Evolutionary conservation across 2,888 invertebrate species (phyloP), one percentile per base, ranked within the genome.

Genomic region (Dilophus febrilis): DNA sequence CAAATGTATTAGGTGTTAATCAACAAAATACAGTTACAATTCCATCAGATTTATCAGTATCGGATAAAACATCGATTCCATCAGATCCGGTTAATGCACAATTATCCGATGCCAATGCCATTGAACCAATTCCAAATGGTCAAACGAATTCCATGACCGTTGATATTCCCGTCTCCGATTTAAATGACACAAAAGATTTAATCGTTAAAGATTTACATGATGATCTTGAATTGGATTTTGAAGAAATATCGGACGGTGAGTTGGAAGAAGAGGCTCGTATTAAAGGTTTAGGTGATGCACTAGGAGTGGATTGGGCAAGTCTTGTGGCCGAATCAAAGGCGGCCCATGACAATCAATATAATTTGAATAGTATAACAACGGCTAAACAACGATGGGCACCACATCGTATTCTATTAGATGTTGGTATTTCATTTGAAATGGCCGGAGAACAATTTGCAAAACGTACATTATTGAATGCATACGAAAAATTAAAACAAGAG

Each of bases 301-400:
- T 92, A 22, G 90, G 90, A n/a, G 90, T 92, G 2, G 90, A 92
- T 61, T 91, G 91, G 91, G 82, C 86, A 11, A 86, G 86, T 55
- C 66, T 92, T 35, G 80, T 86, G 1, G 81, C 81, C 3, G 85
- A 86, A 59, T 80, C 82, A 5, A 65, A 70, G 32, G 49, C 53
- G 2, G 49, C 49, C 29, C 50, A 38, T 3, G 58, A 57, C 19
- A 51, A 69, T 7, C 58, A 59, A 8, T 68, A 63, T 2, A 57
- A 58, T 0, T 63, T 43, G 17, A 65, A 43, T 1, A 48, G 55
- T 28, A 50, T 51, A 17, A 67, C 51, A 55, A 69, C 48, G 5
- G 78, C 80, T 2, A 74, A 86, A 45, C 74, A 79, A 47, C 74
- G 81, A 32, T 91, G 86, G 82, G 76, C 77, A 49, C 78, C 85